These are phyloP conservation scores for Sinhomidia bicolor DNA, from an alignment of 2,888 invertebrate species.

Conservation along the genomic window DNA sequence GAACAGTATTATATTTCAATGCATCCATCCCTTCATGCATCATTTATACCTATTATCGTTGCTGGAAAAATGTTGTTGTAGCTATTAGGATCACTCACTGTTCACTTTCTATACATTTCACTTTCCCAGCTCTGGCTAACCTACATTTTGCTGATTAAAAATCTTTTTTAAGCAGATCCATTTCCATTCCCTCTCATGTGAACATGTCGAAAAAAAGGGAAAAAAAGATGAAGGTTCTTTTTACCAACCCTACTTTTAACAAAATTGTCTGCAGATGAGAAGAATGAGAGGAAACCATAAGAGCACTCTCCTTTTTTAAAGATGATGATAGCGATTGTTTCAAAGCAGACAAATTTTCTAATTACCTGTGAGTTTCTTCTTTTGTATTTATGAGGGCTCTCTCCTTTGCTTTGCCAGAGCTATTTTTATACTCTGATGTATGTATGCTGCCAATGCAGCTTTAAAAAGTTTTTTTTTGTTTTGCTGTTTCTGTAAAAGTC, in stretches of 20 bases:
- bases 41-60: slow-evolving; percentile 2
- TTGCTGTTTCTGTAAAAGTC: no score
- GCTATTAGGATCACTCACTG: neutral
- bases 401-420: neutral
- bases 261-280: neutral
- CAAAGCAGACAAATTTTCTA: slow-evolving; percentile 70
- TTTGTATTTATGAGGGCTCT: slow-evolving; percentile 21
- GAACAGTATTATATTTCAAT: slow-evolving; percentile 30
- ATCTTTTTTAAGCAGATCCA: neutral
- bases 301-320: slow-evolving; percentile 9
- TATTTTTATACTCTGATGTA: no score
- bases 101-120: neutral
- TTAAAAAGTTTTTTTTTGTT: no score
- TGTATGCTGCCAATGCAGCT: no score
- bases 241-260: neutral
- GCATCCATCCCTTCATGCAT: slow-evolving; percentile 24
- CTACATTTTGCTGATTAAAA: neutral
- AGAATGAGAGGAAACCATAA: neutral
- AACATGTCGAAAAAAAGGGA: neutral
- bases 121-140: neutral
- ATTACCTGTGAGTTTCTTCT: slow-evolving; percentile 56
- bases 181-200: neutral
- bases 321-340: slow-evolving; percentile 57
- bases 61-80: neutral
- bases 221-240: neutral